These are phyloP conservation scores for Hyposoter didymator DNA, from an alignment of 2,888 invertebrate genomes.

Conservation along the genomic window DNA sequence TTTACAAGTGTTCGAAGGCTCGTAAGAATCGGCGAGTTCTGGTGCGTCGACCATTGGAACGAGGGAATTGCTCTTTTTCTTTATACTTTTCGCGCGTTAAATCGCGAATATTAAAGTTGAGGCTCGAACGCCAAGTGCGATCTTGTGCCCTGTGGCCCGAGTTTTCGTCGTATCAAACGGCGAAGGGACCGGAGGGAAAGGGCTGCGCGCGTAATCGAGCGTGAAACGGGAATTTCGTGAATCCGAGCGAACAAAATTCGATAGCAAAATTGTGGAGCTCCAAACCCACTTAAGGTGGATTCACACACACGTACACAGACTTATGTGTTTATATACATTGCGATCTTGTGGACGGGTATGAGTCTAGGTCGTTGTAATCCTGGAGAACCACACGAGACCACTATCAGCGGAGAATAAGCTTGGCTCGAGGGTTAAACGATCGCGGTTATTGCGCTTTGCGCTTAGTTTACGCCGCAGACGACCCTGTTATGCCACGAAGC, in stretches of 20 bases:
- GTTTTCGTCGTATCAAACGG: slow-evolving; percentile 29
- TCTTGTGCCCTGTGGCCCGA: not conserved
- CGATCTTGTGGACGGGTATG: not conserved
- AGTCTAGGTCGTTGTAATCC: slow-evolving; percentile 28
- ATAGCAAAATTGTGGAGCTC: slow-evolving; percentile 64
- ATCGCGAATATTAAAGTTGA: not conserved
- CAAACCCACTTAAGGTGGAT: slow-evolving; percentile 56
- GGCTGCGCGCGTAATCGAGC: slow-evolving; percentile 58
- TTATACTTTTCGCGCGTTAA: not conserved
- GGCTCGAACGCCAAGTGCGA: slow-evolving; percentile 10
- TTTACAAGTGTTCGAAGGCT: slow-evolving; percentile 43
- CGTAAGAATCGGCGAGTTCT: slow-evolving; percentile 3
- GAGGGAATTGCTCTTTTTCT: slow-evolving; percentile 2
- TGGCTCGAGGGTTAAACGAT: slow-evolving; percentile 62
- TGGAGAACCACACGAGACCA: slow-evolving; percentile 29
- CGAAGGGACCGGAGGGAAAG: not conserved
- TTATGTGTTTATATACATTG: slow-evolving; percentile 1
- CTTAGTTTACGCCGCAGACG: slow-evolving; percentile 61
- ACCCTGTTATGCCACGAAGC: slow-evolving; percentile 68
- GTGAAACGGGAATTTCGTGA: slow-evolving; percentile 69
- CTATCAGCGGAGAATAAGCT: slow-evolving; percentile 32
- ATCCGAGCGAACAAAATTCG: slow-evolving; percentile 64
- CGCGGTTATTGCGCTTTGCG: slow-evolving; percentile 66
- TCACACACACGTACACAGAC: not conserved
- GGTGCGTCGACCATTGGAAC: not conserved